Percentiles rank a stretch among this genome's conserved stretches.
Evolutionary conservation across 1,140 invertebrate species (phyloP).

Genomic region (Stegodyphus mimosarum): DNA sequence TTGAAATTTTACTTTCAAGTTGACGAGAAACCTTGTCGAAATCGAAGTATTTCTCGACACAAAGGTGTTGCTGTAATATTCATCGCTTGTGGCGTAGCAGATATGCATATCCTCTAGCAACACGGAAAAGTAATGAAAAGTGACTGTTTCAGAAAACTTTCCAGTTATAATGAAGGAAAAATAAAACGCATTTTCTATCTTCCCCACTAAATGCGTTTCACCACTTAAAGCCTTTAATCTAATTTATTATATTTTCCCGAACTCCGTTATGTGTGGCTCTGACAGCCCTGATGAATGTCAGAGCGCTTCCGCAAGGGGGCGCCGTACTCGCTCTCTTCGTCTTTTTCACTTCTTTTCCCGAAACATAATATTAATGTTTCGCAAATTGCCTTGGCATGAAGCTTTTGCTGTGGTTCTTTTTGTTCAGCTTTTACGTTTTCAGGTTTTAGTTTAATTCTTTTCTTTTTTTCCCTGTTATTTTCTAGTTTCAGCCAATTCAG

Average conservation of each 20-base stretch:
- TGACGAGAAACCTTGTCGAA: no score
- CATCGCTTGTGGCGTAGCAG: no score
- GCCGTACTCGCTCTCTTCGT: conserved; percentile 6
- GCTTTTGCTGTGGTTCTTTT: background rate
- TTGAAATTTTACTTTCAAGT: no score
- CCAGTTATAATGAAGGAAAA: no score
- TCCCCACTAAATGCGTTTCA: conserved; percentile 23
- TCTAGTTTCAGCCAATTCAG: no score
- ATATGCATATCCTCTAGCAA: no score
- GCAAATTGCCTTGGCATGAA: conserved; percentile 20
- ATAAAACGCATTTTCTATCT: conserved; percentile 4
- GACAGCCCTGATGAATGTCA: conserved; percentile 32
- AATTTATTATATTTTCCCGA: conserved; percentile 35
- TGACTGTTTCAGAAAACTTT: conserved; percentile 21
- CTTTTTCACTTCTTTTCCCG: background rate
- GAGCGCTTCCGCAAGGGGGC: conserved; percentile 10
- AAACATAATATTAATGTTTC: conserved; percentile 41
- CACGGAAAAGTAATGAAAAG: conserved; percentile 2
- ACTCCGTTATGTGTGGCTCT: conserved; percentile 4
- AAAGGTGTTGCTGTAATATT: no score
- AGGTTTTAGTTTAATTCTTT: background rate
- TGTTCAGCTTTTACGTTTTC: background rate
- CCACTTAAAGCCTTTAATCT: conserved; percentile 40
- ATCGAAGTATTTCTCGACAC: no score
- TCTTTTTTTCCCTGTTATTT: background rate